Percentiles rank a stretch among this genome's conserved stretches.
Conservation (phyloP, 2,113 vertebrate genomes). For the Chlorodrepanis virens region DNA sequence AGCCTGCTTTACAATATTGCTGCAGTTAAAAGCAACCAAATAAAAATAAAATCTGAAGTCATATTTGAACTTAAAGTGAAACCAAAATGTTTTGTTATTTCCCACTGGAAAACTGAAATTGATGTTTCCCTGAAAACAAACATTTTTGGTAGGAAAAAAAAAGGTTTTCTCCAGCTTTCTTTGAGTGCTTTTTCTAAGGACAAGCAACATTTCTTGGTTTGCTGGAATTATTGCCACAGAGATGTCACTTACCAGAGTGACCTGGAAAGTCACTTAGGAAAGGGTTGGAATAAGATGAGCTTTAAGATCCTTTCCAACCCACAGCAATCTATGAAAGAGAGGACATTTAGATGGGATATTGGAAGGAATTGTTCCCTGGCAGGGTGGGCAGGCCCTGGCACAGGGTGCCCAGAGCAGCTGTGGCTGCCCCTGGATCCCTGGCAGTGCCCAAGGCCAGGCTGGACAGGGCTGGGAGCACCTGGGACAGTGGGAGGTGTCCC, state of each 20-base stretch:
- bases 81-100: conserved; percentile 32
- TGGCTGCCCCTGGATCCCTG: not conserved
- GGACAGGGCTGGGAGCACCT: not conserved
- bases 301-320: not conserved
- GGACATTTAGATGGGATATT: not conserved
- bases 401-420: not conserved
- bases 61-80: not conserved
- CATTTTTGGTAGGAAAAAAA: not conserved
- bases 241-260: not conserved
- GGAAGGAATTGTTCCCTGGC: rapidly evolving
- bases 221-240: not conserved
- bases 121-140: conserved; percentile 39
- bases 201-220: not conserved
- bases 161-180: not conserved
- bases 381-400: not conserved
- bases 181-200: not conserved
- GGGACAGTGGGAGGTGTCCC: not conserved
- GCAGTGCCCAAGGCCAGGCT: not conserved
- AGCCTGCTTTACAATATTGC: not conserved
- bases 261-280: not conserved
- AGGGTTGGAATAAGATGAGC: not conserved
- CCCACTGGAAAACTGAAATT: conserved; percentile 37
- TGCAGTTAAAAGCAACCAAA: conserved; percentile 2
- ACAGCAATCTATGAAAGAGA: not conserved
- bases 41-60: not conserved